Conservation (phyloP, 2,113 vertebrate species). For the Cyanoramphus novaezelandiae region DNA sequence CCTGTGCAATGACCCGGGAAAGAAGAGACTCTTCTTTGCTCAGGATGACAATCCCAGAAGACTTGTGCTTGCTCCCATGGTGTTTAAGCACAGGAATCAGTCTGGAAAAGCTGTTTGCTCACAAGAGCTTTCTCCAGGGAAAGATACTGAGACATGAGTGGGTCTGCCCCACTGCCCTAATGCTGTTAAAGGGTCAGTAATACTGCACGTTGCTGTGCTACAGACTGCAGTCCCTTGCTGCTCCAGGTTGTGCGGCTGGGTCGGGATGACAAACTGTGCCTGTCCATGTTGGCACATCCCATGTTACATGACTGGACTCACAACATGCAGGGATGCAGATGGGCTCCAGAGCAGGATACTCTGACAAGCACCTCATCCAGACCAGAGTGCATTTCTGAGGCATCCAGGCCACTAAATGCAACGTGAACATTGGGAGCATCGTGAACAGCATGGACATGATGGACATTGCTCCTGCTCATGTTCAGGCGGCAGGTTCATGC, state of each 20-base stretch:
- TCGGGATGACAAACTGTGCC: background rate
- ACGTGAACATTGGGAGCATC: background rate
- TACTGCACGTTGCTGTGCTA: background rate
- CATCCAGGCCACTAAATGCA: background rate
- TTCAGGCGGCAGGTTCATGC: background rate
- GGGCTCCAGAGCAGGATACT: background rate
- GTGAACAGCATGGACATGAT: background rate
- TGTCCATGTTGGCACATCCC: fast-evolving
- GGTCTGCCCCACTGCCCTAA: background rate
- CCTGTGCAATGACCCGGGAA: background rate
- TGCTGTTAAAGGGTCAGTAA: background rate
- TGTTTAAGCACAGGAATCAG: background rate
- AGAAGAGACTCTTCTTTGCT: background rate
- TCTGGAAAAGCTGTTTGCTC: background rate
- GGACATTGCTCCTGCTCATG: background rate
- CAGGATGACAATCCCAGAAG: background rate
- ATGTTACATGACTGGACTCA: background rate
- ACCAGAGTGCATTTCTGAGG: fast-evolving
- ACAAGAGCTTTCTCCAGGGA: background rate
- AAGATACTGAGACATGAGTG: background rate
- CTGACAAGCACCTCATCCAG: background rate
- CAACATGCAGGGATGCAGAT: background rate
- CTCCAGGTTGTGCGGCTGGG: fast-evolving
- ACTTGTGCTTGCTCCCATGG: background rate
- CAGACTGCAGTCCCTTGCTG: background rate